A percentile compares a stretch with the other conserved stretches of the same genome.
Evolutionary conservation across 2,888 invertebrate species (phyloP).

Genomic region (Conchocele bisecta): DNA sequence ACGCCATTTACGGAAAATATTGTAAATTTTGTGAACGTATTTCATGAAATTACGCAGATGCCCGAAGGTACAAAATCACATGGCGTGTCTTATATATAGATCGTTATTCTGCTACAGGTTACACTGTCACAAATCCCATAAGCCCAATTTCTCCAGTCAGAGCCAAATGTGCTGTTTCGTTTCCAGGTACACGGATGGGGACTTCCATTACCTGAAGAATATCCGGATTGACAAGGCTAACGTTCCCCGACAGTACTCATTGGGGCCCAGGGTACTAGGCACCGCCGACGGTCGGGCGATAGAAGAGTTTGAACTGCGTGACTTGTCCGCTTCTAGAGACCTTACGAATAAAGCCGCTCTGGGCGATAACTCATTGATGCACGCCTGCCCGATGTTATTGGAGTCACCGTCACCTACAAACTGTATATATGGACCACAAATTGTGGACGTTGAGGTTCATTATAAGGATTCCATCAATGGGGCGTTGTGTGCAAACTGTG

Average conservation of each 20-base stretch:
- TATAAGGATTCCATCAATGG: too few relatives aligned
- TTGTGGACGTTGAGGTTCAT: slow-evolving; percentile 64
- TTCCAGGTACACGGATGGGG: slow-evolving; percentile 77
- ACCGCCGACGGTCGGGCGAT: slow-evolving; percentile 3
- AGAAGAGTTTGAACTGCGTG: slow-evolving; percentile 18
- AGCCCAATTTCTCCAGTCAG: too few relatives aligned
- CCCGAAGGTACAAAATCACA: too few relatives aligned
- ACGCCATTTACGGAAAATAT: too few relatives aligned
- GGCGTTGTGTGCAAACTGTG: neutral
- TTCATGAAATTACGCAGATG: too few relatives aligned
- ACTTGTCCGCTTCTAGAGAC: slow-evolving; percentile 15
- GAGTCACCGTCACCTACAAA: slow-evolving; percentile 56
- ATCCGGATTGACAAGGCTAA: slow-evolving; percentile 63
- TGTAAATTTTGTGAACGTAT: too few relatives aligned
- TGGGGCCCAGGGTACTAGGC: slow-evolving; percentile 56
- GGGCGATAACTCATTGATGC: neutral
- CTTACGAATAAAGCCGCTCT: slow-evolving; percentile 16
- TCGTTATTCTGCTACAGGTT: too few relatives aligned
- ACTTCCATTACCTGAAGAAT: slow-evolving; percentile 77
- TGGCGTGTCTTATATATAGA: too few relatives aligned
- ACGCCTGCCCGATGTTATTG: slow-evolving; percentile 9
- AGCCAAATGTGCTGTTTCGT: slow-evolving; percentile 7
- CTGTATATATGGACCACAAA: slow-evolving; percentile 35
- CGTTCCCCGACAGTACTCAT: slow-evolving; percentile 73
- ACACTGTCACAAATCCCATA: too few relatives aligned